These are phyloP conservation scores for Molossus molossus DNA, from an alignment of 2,797 vertebrate species.

Conservation along the genomic window DNA sequence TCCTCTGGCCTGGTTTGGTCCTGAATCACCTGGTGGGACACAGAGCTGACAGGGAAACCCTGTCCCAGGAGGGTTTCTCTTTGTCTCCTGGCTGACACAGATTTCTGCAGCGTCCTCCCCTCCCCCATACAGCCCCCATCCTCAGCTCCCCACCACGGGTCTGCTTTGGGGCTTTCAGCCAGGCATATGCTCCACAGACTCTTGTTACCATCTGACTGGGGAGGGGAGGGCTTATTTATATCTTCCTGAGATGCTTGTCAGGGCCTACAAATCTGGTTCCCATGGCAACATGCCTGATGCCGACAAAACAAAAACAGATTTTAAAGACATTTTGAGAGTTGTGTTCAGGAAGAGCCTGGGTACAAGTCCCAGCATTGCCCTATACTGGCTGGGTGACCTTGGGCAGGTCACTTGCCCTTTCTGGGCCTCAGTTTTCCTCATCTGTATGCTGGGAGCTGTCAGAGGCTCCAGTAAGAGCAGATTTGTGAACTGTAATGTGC, in stretches of 20 bases:
- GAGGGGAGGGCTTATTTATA: constrained; percentile 80
- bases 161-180: neutral
- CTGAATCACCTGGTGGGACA: neutral
- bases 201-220: neutral
- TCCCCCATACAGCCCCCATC: neutral
- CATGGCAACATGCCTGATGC: constrained; percentile 49
- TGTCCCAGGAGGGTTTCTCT: neutral
- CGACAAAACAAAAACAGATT: constrained; percentile 33
- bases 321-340: neutral
- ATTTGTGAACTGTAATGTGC: neutral
- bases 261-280: constrained; percentile 81
- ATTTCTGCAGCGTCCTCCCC: neutral
- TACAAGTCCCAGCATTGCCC: neutral
- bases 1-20: neutral
- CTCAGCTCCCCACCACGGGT: neutral
- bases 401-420: neutral
- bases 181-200: neutral
- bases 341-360: neutral
- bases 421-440: neutral
- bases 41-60: neutral
- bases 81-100: neutral
- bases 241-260: neutral
- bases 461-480: neutral
- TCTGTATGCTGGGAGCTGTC: neutral
- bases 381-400: neutral